These are phyloP conservation scores for Actinostola sp. DNA, from an alignment of 92 coral and sea anemone species.

Conservation along the genomic window DNA sequence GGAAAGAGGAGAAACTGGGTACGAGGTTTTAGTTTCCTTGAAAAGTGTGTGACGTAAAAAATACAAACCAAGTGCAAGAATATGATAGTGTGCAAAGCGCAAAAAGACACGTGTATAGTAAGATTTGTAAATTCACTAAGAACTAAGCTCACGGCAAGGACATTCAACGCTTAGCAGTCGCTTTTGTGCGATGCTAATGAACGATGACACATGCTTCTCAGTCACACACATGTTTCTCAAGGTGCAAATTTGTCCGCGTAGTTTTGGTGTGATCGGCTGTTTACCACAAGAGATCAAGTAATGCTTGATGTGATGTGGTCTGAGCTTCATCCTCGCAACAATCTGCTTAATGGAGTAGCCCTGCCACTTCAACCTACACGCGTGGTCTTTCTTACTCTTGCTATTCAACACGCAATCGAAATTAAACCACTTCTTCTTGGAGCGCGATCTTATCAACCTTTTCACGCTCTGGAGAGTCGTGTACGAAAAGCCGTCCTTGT, in stretches of 20 bases:
- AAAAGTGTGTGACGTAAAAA: no score
- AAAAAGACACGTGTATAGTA: no score
- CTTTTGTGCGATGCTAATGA: background rate
- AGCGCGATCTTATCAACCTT: slow-evolving; percentile 23
- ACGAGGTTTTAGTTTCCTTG: no score
- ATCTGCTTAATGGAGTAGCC: slow-evolving; percentile 25
- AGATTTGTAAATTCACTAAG: no score
- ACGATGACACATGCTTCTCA: background rate
- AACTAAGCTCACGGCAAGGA: slow-evolving; percentile 10
- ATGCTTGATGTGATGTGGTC: slow-evolving; percentile 20
- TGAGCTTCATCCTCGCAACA: slow-evolving; percentile 21
- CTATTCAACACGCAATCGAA: slow-evolving; percentile 63
- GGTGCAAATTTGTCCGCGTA: slow-evolving; percentile 13
- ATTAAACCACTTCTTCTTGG: slow-evolving; percentile 37
- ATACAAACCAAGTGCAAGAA: no score
- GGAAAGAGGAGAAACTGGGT: no score
- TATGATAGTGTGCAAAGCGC: no score
- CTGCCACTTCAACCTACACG: slow-evolving; percentile 33
- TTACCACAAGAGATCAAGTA: slow-evolving; percentile 49
- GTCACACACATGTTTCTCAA: slow-evolving; percentile 5
- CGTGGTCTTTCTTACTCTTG: slow-evolving; percentile 43
- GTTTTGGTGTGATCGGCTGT: slow-evolving; percentile 44
- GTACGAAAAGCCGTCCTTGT: slow-evolving; percentile 45
- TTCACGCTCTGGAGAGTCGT: slow-evolving; percentile 44
- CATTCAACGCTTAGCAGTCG: slow-evolving; percentile 1